Conservation (phyloP, 2,888 invertebrate species). For the Andrena praecox region DNA sequence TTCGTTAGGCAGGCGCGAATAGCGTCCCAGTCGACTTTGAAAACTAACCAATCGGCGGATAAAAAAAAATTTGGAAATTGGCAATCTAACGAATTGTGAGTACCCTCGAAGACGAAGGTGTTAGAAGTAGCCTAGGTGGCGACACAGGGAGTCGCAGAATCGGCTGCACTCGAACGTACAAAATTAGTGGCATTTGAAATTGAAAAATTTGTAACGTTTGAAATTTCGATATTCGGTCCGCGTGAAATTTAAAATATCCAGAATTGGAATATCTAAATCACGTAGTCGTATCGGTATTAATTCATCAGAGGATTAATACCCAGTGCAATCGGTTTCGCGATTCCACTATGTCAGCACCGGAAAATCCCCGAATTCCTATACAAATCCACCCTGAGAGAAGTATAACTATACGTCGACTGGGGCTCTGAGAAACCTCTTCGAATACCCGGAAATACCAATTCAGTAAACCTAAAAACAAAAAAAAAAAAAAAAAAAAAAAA, state of each 20-base stretch:
- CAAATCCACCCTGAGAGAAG: not conserved
- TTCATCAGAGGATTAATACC: not conserved
- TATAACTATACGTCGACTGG: constrained; percentile 27
- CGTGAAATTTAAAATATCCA: no score
- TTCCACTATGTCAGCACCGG: not conserved
- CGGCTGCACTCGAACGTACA: not conserved
- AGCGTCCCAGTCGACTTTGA: constrained; percentile 29
- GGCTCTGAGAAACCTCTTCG: not conserved
- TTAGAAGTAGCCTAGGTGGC: not conserved
- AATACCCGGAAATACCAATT: not conserved
- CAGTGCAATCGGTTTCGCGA: constrained; percentile 9
- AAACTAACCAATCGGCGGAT: not conserved
- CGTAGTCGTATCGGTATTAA: no score
- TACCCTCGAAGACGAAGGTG: not conserved
- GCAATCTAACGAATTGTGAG: not conserved
- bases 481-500: not conserved
- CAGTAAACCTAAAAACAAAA: not conserved
- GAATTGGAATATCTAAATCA: no score
- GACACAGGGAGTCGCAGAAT: constrained; percentile 5
- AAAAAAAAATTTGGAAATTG: not conserved
- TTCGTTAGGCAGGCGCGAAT: constrained; percentile 47
- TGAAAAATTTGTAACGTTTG: no score
- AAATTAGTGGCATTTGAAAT: not conserved
- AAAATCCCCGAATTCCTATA: not conserved
- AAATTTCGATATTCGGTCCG: no score